Conservation (phyloP, 2,113 vertebrate genomes). For the Aix galericulata region DNA sequence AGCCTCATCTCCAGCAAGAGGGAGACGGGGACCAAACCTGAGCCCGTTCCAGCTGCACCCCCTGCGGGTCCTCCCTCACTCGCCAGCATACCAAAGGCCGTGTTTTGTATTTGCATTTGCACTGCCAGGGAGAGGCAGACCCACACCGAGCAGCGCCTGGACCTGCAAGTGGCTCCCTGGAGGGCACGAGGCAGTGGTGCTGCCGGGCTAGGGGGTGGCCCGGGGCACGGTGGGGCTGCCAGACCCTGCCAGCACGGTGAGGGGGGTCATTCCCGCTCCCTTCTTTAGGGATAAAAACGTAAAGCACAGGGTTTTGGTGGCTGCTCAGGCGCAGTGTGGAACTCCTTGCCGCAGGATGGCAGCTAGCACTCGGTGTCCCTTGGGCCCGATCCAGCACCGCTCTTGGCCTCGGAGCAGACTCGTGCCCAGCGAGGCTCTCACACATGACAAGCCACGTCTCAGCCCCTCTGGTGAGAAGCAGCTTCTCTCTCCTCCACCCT, state of each 20-base stretch:
- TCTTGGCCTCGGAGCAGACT: background rate
- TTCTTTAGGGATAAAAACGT: background rate
- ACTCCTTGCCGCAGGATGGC: background rate
- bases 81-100: too few species aligned
- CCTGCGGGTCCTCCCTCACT: background rate
- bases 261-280: background rate
- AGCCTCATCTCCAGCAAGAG: background rate
- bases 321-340: background rate
- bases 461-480: background rate
- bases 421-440: background rate
- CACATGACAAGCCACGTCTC: background rate
- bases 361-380: background rate
- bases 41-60: background rate
- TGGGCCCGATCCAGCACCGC: background rate
- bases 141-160: rapidly evolving
- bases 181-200: too few species aligned
- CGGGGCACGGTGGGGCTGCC: background rate
- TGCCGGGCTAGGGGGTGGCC: background rate
- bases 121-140: background rate
- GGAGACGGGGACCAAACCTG: background rate
- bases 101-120: too few species aligned
- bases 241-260: too few species aligned
- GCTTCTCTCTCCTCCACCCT: background rate
- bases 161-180: rapidly evolving
- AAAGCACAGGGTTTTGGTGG: background rate